Evolutionary conservation across 2,113 vertebrate genomes (phyloP).

Genomic region (Chionomys nivalis): DNA sequence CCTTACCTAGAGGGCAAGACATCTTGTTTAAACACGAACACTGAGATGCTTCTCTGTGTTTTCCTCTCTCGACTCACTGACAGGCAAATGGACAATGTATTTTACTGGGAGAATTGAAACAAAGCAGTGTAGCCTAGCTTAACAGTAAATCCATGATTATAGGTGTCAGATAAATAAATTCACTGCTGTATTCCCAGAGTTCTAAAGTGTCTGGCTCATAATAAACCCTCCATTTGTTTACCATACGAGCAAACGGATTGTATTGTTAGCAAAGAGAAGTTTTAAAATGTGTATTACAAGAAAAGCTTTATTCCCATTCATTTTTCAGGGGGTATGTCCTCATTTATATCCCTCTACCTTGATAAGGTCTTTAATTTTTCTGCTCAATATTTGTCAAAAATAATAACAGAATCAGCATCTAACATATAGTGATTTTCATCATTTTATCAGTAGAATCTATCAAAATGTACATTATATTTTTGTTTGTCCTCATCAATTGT

Average conservation of each 20-base stretch:
- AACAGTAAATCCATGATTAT: not conserved
- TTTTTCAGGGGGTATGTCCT: not conserved
- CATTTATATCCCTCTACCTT: not conserved
- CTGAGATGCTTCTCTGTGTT: not conserved
- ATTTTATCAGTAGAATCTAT: not conserved
- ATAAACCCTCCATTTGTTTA: not conserved
- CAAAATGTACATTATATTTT: not conserved
- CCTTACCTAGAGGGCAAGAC: not conserved
- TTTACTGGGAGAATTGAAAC: constrained; percentile 1
- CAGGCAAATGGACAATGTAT: not conserved
- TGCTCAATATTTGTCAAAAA: not conserved
- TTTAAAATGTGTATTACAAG: constrained; percentile 20
- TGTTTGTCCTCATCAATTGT: not conserved
- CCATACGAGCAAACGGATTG: not conserved
- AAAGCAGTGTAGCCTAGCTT: not conserved
- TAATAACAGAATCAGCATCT: not conserved
- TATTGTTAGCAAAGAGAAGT: not conserved
- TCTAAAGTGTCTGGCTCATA: not conserved
- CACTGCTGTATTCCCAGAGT: not conserved
- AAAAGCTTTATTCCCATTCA: not conserved
- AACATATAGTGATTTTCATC: not conserved
- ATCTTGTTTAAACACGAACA: not conserved
- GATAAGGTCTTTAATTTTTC: not conserved
- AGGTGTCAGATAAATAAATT: not conserved
- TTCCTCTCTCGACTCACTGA: not conserved